Evolutionary conservation across 2,888 invertebrate species (phyloP).

Genomic region (Tetranychus piercei): DNA sequence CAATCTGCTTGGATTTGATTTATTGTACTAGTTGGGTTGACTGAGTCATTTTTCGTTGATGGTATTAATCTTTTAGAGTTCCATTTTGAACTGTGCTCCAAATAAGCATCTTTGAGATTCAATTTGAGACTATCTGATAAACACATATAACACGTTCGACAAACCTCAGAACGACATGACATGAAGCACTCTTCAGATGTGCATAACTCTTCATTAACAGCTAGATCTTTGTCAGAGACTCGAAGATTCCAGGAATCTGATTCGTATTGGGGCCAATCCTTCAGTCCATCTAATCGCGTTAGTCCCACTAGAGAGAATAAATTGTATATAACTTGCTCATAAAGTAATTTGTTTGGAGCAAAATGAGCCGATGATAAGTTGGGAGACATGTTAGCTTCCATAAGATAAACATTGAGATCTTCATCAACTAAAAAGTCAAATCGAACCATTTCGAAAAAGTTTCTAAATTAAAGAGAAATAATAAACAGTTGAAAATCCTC

Average conservation of each 20-base stretch:
- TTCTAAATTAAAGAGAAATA: conserved; percentile 27
- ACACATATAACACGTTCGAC: conserved; percentile 61
- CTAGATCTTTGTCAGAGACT: conserved; percentile 55
- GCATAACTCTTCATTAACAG: conserved; percentile 53
- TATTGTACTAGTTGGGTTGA: not conserved
- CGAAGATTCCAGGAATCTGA: conserved; percentile 43
- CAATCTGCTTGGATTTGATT: conserved; percentile 61
- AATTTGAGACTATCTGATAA: conserved; percentile 42
- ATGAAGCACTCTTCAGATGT: conserved; percentile 32
- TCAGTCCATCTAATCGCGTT: conserved; percentile 25
- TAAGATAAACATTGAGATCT: conserved; percentile 58
- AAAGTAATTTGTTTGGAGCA: conserved; percentile 60
- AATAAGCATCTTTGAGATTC: conserved; percentile 48
- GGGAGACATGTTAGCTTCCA: conserved; percentile 98
- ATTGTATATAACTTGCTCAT: conserved; percentile 54
- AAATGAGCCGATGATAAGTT: conserved; percentile 84
- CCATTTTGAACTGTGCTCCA: conserved; percentile 59
- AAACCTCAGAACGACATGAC: conserved; percentile 47
- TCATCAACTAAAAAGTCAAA: conserved; percentile 84
- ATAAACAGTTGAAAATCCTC: no score
- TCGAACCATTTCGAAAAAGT: conserved; percentile 81
- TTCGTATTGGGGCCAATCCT: conserved; percentile 26
- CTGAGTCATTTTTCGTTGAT: conserved; percentile 32
- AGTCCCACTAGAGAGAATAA: conserved; percentile 56
- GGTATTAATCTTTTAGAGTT: conserved; percentile 67